These are phyloP conservation scores for Chromis chromis DNA, from an alignment of 2,797 vertebrate species.

Conservation along the genomic window DNA sequence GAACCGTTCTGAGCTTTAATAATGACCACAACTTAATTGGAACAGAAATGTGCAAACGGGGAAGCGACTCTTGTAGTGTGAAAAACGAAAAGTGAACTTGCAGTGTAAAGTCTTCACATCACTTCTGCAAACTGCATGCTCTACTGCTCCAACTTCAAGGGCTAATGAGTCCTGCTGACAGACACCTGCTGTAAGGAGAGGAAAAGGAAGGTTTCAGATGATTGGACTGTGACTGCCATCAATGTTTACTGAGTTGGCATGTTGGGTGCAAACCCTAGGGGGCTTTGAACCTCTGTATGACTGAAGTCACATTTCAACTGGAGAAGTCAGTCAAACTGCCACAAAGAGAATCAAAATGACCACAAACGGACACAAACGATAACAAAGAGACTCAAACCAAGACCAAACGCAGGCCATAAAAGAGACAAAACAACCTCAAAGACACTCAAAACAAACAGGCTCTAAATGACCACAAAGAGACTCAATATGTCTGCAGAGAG, in stretches of 20 bases:
- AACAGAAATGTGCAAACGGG: slow-evolving; percentile 9
- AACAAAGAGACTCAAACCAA: background rate
- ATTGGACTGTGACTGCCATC: background rate
- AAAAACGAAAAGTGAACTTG: background rate
- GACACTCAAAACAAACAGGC: too few relatives aligned
- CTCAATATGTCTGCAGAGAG: too few relatives aligned
- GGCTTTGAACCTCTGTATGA: background rate
- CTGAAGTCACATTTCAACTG: too few relatives aligned
- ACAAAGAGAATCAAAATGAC: background rate
- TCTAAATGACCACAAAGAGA: too few relatives aligned
- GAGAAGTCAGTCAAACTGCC: background rate
- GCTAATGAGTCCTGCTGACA: background rate
- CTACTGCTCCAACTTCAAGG: background rate
- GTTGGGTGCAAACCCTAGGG: background rate
- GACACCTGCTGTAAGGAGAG: background rate
- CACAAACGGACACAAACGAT: background rate
- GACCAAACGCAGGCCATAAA: too few relatives aligned
- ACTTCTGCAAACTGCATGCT: slow-evolving; percentile 40
- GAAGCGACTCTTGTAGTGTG: background rate
- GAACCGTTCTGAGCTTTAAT: background rate
- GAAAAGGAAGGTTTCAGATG: background rate
- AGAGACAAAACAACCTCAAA: too few relatives aligned
- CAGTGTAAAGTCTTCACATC: background rate
- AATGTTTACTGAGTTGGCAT: background rate
- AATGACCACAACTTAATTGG: too few relatives aligned